Base-by-base conservation (phyloP, 1,140 invertebrate genomes). In the Episyrphus balteatus region DNA sequence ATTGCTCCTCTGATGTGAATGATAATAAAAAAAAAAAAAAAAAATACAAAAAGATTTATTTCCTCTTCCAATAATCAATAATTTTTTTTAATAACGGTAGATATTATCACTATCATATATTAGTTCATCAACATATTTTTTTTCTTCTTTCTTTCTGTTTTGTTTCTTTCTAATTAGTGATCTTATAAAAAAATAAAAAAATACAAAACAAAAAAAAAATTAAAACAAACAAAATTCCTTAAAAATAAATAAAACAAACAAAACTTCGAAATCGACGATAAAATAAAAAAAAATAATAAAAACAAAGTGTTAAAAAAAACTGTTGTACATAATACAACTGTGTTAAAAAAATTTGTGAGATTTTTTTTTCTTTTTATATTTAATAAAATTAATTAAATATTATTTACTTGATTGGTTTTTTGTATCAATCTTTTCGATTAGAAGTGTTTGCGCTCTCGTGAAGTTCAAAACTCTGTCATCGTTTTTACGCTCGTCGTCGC, bases 1-100 rank as follows among this genome's bases (percentile, higher is more conserved):
- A 66, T 61, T 66, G 62, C 63, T 66, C 54, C 61, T 60, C 51
- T 66, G 62, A 56, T 38, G 42, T 47, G 47, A 40, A 19, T 11
- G 43, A 13, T n/a, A n/a, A n/a, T n/a, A n/a, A n/a, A n/a, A n/a
- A n/a, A n/a, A n/a, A n/a, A n/a, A n/a, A n/a, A n/a, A n/a, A n/a
- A 33, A 44, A 5, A 15, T 26, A 26, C 12, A 19, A 17, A 19
- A 10, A 17, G 15, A 18, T 42, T 21, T 17, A 18, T 18, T 18
- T 21, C n/a, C n/a, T n/a, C n/a, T n/a, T 42, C 19, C 40, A 5
- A 37, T 17, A 37, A 17, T n/a, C 13, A 17, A 11, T n/a, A n/a
- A n/a, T n/a, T n/a, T 37, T 37, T 37, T 37, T 5, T 11, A 14
- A n/a, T 10, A 37, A 37, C 21, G 21, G 21, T 26, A 37, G 36